Evolutionary conservation across 1,140 invertebrate species (phyloP), one percentile per base, ranked within the genome.

Genomic region (Carcinoscorpius rotundicauda): DNA sequence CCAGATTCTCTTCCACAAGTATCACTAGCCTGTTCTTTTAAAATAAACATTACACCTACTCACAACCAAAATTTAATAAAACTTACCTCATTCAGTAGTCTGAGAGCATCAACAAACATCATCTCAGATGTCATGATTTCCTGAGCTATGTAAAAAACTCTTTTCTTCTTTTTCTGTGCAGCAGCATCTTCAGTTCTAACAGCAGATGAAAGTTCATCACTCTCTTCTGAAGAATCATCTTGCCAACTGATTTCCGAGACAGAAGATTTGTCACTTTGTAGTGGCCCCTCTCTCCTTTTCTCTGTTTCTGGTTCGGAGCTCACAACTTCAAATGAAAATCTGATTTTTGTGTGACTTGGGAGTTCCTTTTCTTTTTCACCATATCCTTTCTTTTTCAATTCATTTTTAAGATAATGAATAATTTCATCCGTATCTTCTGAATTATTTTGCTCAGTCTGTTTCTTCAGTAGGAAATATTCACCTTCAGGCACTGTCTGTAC

Each of bases 91-190:
- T 85, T 86, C 4, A 89, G 79, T n/a, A 89, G 74, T 64, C 81
- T 81, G 11, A 89, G 74, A 69, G 84, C 82, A 75, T 83, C 81
- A 6, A 88, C 84, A 76, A 87, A 89, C 62, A 82, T 82, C 71
- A 81, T 79, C 74, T 89, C 87, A 0, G 86, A 87, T 5, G 81
- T 81, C 67, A 84, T 77, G 52, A 89, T 79, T 77, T 89, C 87
- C 69, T 83, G 75, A 4, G 85, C 86, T 56, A 87, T 83, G 52
- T 79, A 80, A 69, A 72, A 76, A 48, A 75, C 63, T 66, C 77
- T 79, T 63, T 73, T 74, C 49, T 71, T 70, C 66, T 72, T 73
- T 49, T 73, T 74, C 10, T 5, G 62, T 64, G 50, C 6, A 48
- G 50, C 51, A 59, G 59, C 52, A 55, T 60, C 58, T 10, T 60